Base-by-base conservation (phyloP, 2,888 invertebrate genomes). In the Erebia palarica region DNA sequence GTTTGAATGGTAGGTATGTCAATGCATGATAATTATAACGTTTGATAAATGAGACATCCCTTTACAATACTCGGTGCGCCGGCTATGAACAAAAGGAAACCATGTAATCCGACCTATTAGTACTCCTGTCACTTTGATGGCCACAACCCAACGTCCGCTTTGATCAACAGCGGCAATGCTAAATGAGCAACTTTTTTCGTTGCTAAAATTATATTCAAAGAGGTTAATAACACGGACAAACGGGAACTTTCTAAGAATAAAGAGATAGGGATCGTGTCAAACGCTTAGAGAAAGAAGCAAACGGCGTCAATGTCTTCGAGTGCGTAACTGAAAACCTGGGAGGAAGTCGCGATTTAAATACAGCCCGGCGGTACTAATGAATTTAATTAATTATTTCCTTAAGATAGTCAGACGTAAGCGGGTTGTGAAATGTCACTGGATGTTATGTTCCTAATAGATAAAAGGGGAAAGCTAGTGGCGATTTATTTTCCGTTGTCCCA, bases 31-130 rank as follows among this genome's bases (percentile, higher is more conserved):
- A 16, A 13, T 11, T 21, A 18, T 18, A 4, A 57, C 18, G 3
- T 21, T 16, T 21, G 21, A 27, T 27, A 27, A 13, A 14, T 58
- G 57, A 13, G 21, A 47, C 63, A 3, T 11, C 47, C 18, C 10
- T 60, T n/a, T 42, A 61, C 18, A 63, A 49, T 7, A 47, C 47
- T n/a, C n/a, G 2, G 47, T 49, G 49, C 47, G 3, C 61, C 27
- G 16, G 27, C 65, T 16, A 36, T 44, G 27, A 72, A 71, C 71
- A 73, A 72, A 73, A 75, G 70, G 73, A 73, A 66, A 70, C 69
- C 68, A 42, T 82, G 87, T 86, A 89, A 88, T 86, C 83, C 79
- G 83, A 89, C 84, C 86, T 90, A 91, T 91, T 89, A 91, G 87
- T 86, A 84, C 78, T 79, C 78, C 78, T 83, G 89, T 90, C 90